Percentiles rank a stretch among this genome's conserved stretches.
Conservation (phyloP, 2,113 vertebrate genomes). For the Clarias magur region DNA sequence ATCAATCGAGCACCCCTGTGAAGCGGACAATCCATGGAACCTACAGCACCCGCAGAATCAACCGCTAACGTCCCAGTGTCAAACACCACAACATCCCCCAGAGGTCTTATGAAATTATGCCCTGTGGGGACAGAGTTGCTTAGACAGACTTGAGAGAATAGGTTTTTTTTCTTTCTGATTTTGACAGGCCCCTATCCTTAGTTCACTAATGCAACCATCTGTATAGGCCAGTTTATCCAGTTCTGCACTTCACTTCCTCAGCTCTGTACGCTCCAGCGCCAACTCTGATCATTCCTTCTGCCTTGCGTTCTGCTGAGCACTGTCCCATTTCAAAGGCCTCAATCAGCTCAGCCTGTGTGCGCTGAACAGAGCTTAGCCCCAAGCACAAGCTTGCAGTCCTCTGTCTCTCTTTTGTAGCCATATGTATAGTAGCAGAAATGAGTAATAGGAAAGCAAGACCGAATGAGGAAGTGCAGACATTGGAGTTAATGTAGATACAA, state of each 20-base stretch:
- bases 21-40: too few species aligned
- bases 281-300: slow-evolving; percentile 62
- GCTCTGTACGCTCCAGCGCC: slow-evolving; percentile 66
- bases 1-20: too few species aligned
- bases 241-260: slow-evolving; percentile 53
- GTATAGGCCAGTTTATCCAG: slow-evolving; percentile 59
- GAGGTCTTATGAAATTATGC: too few species aligned
- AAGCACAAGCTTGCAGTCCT: slow-evolving; percentile 58
- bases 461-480: not conserved
- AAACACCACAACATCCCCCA: too few species aligned
- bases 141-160: not conserved
- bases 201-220: slow-evolving; percentile 60
- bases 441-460: too few species aligned
- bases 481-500: not conserved
- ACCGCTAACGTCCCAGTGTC: too few species aligned
- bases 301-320: slow-evolving; percentile 58
- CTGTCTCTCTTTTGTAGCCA: slow-evolving; percentile 56
- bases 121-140: too few species aligned
- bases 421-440: slow-evolving; percentile 41
- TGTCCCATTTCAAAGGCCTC: slow-evolving; percentile 64
- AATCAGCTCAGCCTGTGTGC: slow-evolving; percentile 62
- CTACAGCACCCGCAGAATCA: too few species aligned
- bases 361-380: slow-evolving; percentile 60
- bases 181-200: slow-evolving; percentile 58
- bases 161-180: not conserved